Evolutionary conservation across 2,888 invertebrate genomes (phyloP).

Genomic region (Homarus gammarus): DNA sequence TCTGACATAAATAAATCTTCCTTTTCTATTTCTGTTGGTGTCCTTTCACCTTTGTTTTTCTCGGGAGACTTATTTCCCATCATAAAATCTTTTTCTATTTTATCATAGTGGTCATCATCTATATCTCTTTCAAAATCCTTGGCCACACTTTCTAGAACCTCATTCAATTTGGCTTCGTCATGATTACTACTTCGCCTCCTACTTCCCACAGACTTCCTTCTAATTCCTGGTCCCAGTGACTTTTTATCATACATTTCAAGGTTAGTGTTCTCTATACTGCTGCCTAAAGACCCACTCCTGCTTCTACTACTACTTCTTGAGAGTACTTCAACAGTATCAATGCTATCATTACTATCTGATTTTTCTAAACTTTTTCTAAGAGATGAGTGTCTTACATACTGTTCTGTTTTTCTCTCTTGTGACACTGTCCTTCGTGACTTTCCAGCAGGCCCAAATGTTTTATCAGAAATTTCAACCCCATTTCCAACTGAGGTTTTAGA

Average conservation of each 20-base stretch:
- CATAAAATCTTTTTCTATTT: conserved; percentile 74
- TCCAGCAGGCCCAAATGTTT: not conserved
- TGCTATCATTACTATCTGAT: conserved; percentile 27
- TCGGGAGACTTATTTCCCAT: conserved; percentile 75
- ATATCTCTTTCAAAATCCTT: conserved; percentile 74
- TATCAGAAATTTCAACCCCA: conserved; percentile 22
- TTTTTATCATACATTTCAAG: conserved; percentile 26
- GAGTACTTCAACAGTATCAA: conserved; percentile 12
- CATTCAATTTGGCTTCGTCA: conserved; percentile 74
- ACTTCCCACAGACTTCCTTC: conserved; percentile 47
- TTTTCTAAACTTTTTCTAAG: conserved; percentile 34
- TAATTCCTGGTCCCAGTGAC: not conserved
- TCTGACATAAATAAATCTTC: conserved; percentile 37
- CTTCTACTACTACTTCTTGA: conserved; percentile 36
- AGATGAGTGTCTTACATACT: conserved; percentile 9
- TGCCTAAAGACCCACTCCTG: conserved; percentile 31
- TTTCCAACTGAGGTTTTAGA: not conserved
- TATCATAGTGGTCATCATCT: conserved; percentile 73
- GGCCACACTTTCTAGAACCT: conserved; percentile 73
- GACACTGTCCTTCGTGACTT: conserved; percentile 58
- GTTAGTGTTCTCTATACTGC: conserved; percentile 14
- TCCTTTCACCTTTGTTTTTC: conserved; percentile 45
- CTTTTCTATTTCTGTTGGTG: conserved; percentile 28
- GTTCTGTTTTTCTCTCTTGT: conserved; percentile 48
- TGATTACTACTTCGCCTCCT: conserved; percentile 70